Evolutionary conservation across 2,888 invertebrate genomes (phyloP).

Genomic region (Pteria penguin): DNA sequence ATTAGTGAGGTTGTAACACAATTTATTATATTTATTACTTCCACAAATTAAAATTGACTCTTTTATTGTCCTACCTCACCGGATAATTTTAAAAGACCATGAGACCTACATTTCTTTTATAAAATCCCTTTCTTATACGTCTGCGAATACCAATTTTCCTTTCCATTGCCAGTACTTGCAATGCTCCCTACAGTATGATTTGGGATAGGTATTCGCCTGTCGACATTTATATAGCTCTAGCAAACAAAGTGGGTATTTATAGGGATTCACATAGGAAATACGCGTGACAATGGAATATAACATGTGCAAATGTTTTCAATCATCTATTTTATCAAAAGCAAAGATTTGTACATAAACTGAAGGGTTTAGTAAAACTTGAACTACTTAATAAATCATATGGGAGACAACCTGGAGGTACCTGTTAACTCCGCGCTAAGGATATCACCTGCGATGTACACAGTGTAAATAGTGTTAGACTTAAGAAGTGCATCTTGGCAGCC

Average conservation of each 20-base stretch:
- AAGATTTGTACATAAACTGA: background rate
- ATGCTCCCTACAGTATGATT: too few species aligned
- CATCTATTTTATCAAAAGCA: background rate
- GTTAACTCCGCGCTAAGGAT: background rate
- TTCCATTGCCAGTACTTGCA: too few species aligned
- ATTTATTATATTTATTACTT: too few species aligned
- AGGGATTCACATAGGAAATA: background rate
- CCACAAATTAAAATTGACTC: too few species aligned
- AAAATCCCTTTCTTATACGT: too few species aligned
- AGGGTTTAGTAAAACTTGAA: background rate
- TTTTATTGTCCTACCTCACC: too few species aligned
- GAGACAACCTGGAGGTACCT: background rate
- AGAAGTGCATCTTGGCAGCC: background rate
- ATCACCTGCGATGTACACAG: background rate
- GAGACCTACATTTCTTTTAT: too few species aligned
- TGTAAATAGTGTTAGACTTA: background rate
- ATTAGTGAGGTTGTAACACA: too few species aligned
- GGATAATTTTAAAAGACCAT: too few species aligned
- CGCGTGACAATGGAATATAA: background rate
- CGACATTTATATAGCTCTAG: background rate
- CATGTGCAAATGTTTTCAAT: background rate
- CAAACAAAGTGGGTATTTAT: background rate
- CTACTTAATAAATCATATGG: background rate
- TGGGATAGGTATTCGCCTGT: too few species aligned
- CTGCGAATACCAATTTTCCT: too few species aligned